Base-by-base conservation (phyloP, 2,113 vertebrate species). In the Chaenogobius annularis region DNA sequence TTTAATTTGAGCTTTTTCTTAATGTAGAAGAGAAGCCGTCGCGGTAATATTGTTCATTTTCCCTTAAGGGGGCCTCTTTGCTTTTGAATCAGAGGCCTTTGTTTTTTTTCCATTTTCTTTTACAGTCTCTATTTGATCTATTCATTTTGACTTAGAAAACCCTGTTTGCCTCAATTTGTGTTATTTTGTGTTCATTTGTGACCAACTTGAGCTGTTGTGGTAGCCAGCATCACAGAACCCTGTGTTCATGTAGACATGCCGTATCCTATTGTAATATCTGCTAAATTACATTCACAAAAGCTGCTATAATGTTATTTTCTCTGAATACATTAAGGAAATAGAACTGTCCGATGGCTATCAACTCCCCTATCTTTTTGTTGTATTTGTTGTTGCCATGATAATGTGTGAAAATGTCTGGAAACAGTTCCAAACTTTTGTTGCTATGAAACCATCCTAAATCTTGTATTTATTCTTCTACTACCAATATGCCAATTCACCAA, bases 311-410 rank as follows among this genome's bases (percentile, higher is more conserved):
- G 56, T 54, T 72, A 19, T 68, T 56, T 71, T 78, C 71, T 77
- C 40, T 23, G 55, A 67, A 65, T 50, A 50, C 76, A 69, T 84
- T 78, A 73, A 77, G 44, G 44, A 6, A 46, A 40, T 40, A 40
- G 37, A 40, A 40, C 12, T 46, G 44, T 46, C 11, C 12, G 10
- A 12, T 11, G 2, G 44, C 44, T 11, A 12, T 10, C 44, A 46
- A 11, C 8, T 46, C 1, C 10, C 44, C 12, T 10, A 12, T 10
- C 44, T 46, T 46, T 46, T 46, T 46, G 44, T 11, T 46, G 12
- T 46, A 6, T 11, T 13, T 12, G 44, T 13, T 46, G 44, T 10
- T 46, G 44, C 3, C 44, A 46, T 11, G 44, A 9, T 46, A 46
- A 46, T 46, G 44, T 3, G 10, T 10, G 12, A 11, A 46, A 46